Conservation (phyloP, 2,113 vertebrate genomes). For the Progne subis region DNA sequence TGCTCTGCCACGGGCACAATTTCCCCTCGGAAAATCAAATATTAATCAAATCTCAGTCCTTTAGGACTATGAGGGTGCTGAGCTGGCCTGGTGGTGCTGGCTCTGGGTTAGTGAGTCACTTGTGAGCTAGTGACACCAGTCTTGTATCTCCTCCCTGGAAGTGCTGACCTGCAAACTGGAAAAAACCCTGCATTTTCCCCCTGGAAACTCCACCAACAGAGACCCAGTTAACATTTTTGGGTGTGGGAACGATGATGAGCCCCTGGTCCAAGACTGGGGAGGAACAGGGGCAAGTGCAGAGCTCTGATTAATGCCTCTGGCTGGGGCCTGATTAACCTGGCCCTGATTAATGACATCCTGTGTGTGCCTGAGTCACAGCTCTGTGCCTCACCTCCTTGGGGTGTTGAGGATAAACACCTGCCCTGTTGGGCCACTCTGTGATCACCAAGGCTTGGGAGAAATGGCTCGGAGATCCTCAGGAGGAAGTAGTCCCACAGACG, state of each 20-base stretch:
- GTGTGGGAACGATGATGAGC: not conserved
- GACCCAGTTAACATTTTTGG: not conserved
- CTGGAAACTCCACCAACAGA: not conserved
- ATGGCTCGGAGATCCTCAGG: not conserved
- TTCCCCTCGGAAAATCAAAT: not conserved
- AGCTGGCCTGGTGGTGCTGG: not conserved
- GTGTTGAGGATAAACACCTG: not conserved
- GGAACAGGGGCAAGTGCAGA: not conserved
- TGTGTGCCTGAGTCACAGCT: not conserved
- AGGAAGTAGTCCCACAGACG: not conserved
- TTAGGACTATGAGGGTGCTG: not conserved
- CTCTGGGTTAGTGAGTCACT: not conserved
- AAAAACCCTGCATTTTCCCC: fast-evolving
- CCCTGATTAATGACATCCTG: constrained; percentile 43
- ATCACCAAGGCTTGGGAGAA: not conserved
- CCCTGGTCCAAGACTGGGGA: not conserved
- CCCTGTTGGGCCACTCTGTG: not conserved
- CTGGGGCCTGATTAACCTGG: not conserved
- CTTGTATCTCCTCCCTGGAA: fast-evolving
- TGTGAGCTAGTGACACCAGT: not conserved
- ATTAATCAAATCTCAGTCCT: not conserved
- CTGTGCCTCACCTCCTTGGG: not conserved
- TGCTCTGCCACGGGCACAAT: not conserved
- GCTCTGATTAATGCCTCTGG: not conserved
- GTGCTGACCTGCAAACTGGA: not conserved